Evolutionary conservation across 2,888 invertebrate genomes (phyloP), one percentile per base, ranked within the genome.

Genomic region (Andricus curvator): DNA sequence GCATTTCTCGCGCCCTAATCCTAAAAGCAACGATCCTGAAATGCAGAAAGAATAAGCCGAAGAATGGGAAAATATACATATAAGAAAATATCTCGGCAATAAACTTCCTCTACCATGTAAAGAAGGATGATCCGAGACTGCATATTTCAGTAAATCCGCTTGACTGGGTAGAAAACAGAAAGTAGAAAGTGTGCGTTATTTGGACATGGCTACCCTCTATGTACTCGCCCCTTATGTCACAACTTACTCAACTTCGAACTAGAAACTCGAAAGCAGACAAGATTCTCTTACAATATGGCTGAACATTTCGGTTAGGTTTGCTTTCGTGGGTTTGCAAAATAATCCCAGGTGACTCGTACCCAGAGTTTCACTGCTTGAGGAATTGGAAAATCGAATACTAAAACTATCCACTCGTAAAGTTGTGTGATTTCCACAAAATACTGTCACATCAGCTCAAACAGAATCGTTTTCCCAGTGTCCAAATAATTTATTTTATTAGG

Each of bases 141-240:
- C 82, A 88, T 88, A 86, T 88, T 87, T 84, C 84, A 85, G 82
- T 83, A 86, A 87, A 86, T 87, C 84, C 83, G 82, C 81, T 79
- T 83, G 86, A 82, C 85, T 77, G 78, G 80, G 81, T 78, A 78
- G 70, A 78, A 33, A 74, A n/a, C n/a, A 67, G 33, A 33, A 56
- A 60, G 76, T 83, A 25, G 60, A 62, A 77, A 64, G 44, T 37
- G 17, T 33, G 17, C 48, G 77, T 80, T 80, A 77, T 77, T 80
- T 80, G 64, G 65, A 48, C 29, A 80, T 60, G 78, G 17, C 77
- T 17, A 77, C 9, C 65, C 33, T 41, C 22, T 65, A 22, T 29
- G 37, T 80, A 77, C 17, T 33, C 51, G 17, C 41, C 33, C 74
- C 56, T 17, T 33, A 33, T 56, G 33, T 56, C 51, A 56, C 56